Evolutionary conservation across 23 tunicate genomes (phyloP), one percentile per base, ranked within the genome.

Genomic region (Trididemnum miniatum): DNA sequence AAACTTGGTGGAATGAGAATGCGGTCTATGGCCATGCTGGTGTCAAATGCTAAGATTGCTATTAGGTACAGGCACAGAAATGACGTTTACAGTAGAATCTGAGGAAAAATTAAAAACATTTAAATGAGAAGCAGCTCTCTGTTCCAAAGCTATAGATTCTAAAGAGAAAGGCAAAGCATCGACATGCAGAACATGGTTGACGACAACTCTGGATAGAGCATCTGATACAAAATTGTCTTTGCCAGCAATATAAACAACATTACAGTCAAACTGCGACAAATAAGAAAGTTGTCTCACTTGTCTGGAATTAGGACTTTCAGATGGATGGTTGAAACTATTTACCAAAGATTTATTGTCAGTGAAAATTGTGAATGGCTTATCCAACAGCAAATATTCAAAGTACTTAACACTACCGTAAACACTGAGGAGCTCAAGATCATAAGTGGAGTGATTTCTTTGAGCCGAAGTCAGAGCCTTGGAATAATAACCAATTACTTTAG

Each of bases 401-500:
- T 44, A 44, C 15, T 44, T 44, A 7, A 44, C 34, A 32, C 77
- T 34, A 15, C 35, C 39, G 39, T 66, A 81, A 12, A 66, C 9
- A 69, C 73, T 71, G 22, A 69, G 77, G 23, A 81, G 64, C 28
- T 66, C 85, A 3, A 50, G 35, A 28, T 66, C 85, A 29, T 59
- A 81, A 0, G 85, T 67, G 34, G 73, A 23, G 65, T 81, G 67
- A 32, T 0, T 35, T 65, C 35, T 29, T 44, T 44, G 54, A 44
- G 54, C 54, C 9, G 9, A 9, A 7, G 54, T 44, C 9, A 15
- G 9, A 15, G 29, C 28, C 31, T 51, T 67, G 35, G 77, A 81
- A 36, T 28, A 81, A 64, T 59, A 81, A 49, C 31, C 64, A n/a
- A 81, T 65, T 31, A 72, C 73, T 50, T 33, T 31, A 35, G 59